Evolutionary conservation across 2,113 vertebrate genomes (phyloP), one percentile per base, ranked within the genome.

Genomic region (Leptobrachium leishanense): DNA sequence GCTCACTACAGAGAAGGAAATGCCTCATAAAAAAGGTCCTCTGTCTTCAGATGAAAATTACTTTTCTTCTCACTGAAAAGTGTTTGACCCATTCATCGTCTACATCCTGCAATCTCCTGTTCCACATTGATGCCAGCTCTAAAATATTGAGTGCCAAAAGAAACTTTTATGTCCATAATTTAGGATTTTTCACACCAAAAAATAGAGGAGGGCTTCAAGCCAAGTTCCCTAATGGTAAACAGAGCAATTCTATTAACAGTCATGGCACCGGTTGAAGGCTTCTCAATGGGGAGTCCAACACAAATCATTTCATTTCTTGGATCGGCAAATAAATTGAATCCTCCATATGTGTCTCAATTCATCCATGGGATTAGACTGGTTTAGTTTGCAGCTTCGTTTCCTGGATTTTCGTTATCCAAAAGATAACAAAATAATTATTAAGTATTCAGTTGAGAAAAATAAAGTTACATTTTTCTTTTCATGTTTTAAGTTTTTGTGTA

Each of bases 271-370:
- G 77, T 73, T 68, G 77, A 80, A 80, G 66, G 77, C 74, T 80
- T 59, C 71, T 43, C 77, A 80, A 71, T 72, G 31, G 77, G 77
- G 59, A 3, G 71, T 74, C 71, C 15, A 68, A 57, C 64, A 80
- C 77, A 80, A 80, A 80, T 80, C 77, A 80, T 80, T 80, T 80
- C 46, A 57, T 74, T 68, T 80, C 77, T 80, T 80, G 77, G 70
- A 80, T 80, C 71, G 59, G 77, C 71, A 80, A 74, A 73, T 80
- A 80, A 74, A 80, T 80, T 80, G 77, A 80, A 80, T 68, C 71
- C 63, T 80, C 77, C 77, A 80, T 80, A 80, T 74, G 71, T 69
- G 63, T 59, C 77, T 80, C 71, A 46, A 44, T 74, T 74, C 53
- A 74, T 74, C 71, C 20, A 68, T 73, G 42, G 62, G 70, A 74